phyloP scores from a whole-genome alignment of 1,140 invertebrate genomes.

The Apocrypta bakeri region DNA sequence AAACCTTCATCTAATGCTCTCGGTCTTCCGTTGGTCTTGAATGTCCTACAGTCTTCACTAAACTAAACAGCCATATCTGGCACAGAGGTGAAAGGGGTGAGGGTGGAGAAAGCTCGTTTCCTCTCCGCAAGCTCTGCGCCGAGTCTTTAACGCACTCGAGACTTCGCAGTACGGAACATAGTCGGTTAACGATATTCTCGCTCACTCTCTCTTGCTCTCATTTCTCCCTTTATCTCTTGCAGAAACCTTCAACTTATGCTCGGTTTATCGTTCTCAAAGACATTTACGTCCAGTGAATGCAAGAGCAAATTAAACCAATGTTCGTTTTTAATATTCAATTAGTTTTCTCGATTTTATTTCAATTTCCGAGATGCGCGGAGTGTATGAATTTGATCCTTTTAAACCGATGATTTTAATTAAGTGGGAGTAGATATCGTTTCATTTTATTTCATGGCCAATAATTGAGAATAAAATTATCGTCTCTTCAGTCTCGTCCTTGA shows the following conservation, averaged over 20 bases:
- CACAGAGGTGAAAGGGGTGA: not conserved
- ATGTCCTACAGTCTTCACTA: not conserved
- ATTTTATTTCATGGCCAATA: no score
- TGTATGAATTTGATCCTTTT: not conserved
- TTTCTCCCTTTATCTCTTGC: not conserved
- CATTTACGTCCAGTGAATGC: not conserved
- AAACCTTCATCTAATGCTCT: not conserved
- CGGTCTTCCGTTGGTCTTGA: not conserved
- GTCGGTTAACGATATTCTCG: not conserved
- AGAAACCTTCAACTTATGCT: not conserved
- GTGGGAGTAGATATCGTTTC: no score
- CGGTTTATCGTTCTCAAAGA: not conserved
- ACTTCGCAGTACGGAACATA: not conserved
- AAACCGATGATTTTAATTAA: not conserved
- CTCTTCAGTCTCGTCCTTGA: no score
- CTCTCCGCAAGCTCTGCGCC: not conserved
- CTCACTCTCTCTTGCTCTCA: not conserved
- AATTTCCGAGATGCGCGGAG: no score
- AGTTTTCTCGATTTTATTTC: no score
- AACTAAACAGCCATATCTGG: slow-evolving; percentile 1
- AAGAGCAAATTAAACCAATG: no score
- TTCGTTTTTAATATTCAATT: no score
- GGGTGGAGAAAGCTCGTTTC: not conserved
- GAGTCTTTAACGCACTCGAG: not conserved
- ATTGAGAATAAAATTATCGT: no score